phyloP scores from a whole-genome alignment of 2,797 vertebrate genomes.

The Rallus crepitans region DNA sequence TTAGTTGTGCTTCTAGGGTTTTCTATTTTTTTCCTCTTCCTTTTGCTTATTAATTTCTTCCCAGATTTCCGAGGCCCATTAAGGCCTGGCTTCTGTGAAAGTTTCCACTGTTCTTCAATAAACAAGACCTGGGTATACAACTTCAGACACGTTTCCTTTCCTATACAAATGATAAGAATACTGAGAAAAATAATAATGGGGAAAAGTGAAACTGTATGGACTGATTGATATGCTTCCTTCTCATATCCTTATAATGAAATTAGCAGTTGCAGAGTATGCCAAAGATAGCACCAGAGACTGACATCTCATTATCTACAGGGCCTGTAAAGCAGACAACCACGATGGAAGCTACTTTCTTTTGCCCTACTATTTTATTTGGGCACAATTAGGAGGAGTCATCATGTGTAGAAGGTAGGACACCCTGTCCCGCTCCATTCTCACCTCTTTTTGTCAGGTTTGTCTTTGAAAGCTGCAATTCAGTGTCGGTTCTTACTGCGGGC shows the following conservation, averaged over 20 bases:
- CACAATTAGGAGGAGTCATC: background rate
- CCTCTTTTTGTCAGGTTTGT: background rate
- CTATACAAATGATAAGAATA: background rate
- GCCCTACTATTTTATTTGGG: background rate
- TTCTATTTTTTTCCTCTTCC: background rate
- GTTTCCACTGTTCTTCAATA: slow-evolving; percentile 13
- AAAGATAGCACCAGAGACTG: background rate
- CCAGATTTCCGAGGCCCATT: slow-evolving; percentile 21
- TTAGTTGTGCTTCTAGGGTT: slow-evolving; percentile 50
- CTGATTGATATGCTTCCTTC: background rate
- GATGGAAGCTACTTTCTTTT: background rate
- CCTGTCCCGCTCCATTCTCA: background rate
- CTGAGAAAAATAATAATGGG: background rate
- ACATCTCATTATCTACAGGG: background rate
- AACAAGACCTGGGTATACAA: background rate
- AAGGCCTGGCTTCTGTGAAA: background rate
- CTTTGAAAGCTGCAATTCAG: background rate
- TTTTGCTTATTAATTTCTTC: slow-evolving; percentile 36
- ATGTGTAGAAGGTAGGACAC: background rate
- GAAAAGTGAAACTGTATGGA: background rate
- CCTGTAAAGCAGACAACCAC: background rate
- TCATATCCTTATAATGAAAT: background rate
- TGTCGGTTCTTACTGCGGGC: rapidly evolving
- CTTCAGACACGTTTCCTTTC: background rate
- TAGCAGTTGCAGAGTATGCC: background rate